Conservation (phyloP, 2,888 invertebrate genomes). For the Elysia crispata region DNA sequence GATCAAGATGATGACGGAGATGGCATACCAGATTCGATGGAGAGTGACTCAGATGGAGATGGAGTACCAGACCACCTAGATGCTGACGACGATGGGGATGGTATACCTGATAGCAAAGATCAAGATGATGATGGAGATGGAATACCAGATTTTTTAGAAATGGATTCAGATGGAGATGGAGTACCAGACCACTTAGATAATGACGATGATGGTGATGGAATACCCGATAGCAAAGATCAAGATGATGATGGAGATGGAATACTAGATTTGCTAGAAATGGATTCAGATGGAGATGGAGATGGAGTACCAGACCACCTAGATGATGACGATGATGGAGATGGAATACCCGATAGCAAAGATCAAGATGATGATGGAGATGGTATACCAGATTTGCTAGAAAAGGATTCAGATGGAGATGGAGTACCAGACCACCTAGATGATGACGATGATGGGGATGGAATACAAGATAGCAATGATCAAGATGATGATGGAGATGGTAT, state of each 20-base stretch:
- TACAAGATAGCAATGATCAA: constrained; percentile 58
- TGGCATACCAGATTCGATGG: constrained; percentile 68
- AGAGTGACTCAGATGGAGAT: constrained; percentile 64
- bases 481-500: constrained; percentile 68
- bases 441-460: constrained; percentile 68
- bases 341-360: constrained; percentile 62
- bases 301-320: constrained; percentile 67
- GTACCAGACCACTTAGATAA: constrained; percentile 63
- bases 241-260: constrained; percentile 67
- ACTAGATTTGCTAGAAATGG: constrained; percentile 60
- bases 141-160: constrained; percentile 63
- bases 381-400: constrained; percentile 62
- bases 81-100: constrained; percentile 61
- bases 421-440: constrained; percentile 61
- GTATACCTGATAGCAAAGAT: constrained; percentile 65
- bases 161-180: constrained; percentile 67
- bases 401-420: constrained; percentile 71
- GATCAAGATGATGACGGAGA: constrained; percentile 68
- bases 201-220: constrained; percentile 54
- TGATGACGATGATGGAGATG: constrained; percentile 66
- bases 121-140: constrained; percentile 53
- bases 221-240: constrained; percentile 59
- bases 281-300: constrained; percentile 64
- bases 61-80: constrained; percentile 67
- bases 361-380: constrained; percentile 67